phyloP scores from a whole-genome alignment of 2,113 vertebrate genomes.

The Boulengeromyrus knoepffleri region DNA sequence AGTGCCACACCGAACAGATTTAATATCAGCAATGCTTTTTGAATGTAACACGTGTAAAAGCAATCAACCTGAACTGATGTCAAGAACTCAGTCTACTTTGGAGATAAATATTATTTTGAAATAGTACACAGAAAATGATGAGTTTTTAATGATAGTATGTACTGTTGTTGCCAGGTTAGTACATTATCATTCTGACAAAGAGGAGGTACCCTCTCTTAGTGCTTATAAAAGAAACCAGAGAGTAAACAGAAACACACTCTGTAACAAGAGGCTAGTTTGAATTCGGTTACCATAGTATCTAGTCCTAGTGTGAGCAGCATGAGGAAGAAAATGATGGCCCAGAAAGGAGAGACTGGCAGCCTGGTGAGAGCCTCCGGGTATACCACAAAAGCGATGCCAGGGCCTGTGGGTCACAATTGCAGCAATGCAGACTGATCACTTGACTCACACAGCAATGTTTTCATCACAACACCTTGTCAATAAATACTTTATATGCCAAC shows the following conservation, averaged over 20 bases:
- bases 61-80: neutral
- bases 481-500: neutral
- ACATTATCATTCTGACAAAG: neutral
- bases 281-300: constrained; percentile 89
- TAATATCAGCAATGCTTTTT: neutral
- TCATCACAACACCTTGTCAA: neutral
- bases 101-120: neutral
- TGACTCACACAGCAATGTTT: neutral
- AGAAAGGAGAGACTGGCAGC: constrained; percentile 92
- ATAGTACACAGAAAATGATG: neutral
- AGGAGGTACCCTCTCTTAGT: neutral
- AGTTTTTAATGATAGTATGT: neutral
- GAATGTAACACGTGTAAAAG: neutral
- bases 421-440: neutral
- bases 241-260: neutral
- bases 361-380: constrained; percentile 95
- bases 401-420: constrained; percentile 61
- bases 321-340: constrained; percentile 98
- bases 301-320: constrained; percentile 96
- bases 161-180: neutral
- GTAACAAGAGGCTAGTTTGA: neutral
- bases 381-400: constrained; percentile 95
- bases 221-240: neutral
- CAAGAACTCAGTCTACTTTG: neutral
- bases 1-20: neutral